phyloP scores from a whole-genome alignment of 2,797 vertebrate genomes.

The Anguilla megastoma region DNA sequence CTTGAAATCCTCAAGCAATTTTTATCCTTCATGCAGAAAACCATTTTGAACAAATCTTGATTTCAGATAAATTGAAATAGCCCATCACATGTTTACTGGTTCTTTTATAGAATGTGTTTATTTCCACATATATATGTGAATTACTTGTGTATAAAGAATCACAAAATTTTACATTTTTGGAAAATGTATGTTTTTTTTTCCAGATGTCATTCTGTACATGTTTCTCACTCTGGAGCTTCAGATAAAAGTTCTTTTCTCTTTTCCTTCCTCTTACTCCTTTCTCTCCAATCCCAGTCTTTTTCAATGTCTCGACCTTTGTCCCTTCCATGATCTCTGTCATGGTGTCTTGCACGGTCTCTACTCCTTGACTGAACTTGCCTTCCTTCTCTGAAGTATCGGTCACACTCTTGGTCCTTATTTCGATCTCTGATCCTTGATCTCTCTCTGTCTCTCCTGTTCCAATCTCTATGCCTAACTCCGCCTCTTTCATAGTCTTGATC shows the following conservation, averaged over 20 bases:
- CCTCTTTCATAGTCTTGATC: slow-evolving; percentile 60
- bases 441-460: slow-evolving; percentile 55
- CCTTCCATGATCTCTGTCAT: neutral
- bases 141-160: neutral
- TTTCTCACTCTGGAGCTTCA: neutral
- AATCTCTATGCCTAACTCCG: slow-evolving; percentile 68
- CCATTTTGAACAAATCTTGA: neutral
- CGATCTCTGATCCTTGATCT: slow-evolving; percentile 49
- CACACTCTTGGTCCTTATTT: slow-evolving; percentile 56
- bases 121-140: neutral
- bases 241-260: neutral
- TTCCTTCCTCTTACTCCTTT: neutral
- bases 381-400: slow-evolving; percentile 17
- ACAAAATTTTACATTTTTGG: neutral
- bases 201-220: neutral
- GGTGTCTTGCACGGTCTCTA: slow-evolving; percentile 51
- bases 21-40: neutral
- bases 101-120: neutral
- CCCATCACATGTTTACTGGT: neutral
- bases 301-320: neutral
- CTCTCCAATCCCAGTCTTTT: neutral
- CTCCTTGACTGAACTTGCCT: slow-evolving; percentile 42
- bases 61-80: neutral
- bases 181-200: neutral
- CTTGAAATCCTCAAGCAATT: neutral